Evolutionary conservation across 2,113 vertebrate species (phyloP), one percentile per base, ranked within the genome.

Genomic region (Triplophysa siluroides): DNA sequence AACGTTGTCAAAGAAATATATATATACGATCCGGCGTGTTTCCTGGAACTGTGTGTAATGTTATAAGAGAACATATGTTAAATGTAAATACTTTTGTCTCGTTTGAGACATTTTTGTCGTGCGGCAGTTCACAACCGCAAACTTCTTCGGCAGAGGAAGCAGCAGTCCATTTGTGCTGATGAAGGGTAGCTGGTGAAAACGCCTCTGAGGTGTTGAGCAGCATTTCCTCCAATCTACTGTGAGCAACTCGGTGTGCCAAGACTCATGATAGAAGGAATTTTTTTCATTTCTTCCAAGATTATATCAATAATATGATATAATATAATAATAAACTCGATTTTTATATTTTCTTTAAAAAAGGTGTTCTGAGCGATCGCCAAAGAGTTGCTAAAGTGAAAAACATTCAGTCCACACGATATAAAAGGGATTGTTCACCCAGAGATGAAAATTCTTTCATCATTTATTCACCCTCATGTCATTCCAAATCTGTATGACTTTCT

Each of bases 1-100:
- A 45, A 12, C 56, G 21, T 47, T 38, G 54, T 47, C 18, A 67
- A 60, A 38, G 1, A 65, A 64, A 76, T 76, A 79, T 83, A 80
- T 58, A 72, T 19, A n/a, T n/a, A n/a, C n/a, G 60, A 61, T 61
- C 45, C 50, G 64, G 63, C 56, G 50, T 66, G 79, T 66, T 14
- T 29, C 16, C 45, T 47, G 50, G 19, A 43, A 61, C 1, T 3
- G 19, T 41, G 12, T 52, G 50, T 52, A 16, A 56, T 1, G n/a
- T 16, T 68, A 13, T 47, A 47, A 14, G 13, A 9, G 3, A n/a
- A 14, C 10, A 38, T 11, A 61, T 62, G 14, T 69, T 73, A 19
- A 18, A 6, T 70, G 54, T 70, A 47, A 45, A 26, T 11, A 14
- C 4, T 24, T 6, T 75, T 9, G 14, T 18, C 16, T 52, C 2